phyloP scores from a whole-genome alignment of 2,113 vertebrate species.

The Notarius lentiginosus region DNA sequence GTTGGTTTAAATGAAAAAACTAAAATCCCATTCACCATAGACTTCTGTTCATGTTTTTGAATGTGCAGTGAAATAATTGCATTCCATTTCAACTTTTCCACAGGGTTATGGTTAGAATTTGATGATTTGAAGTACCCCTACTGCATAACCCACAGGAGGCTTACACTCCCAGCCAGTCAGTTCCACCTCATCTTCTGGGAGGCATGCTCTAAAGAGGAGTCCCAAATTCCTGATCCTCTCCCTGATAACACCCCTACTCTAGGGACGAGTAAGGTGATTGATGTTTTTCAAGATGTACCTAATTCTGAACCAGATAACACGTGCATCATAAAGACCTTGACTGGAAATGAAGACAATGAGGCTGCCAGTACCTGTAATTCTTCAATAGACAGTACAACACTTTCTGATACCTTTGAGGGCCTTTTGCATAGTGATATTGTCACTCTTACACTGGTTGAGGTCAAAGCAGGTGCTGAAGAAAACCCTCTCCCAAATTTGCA shows the following conservation, averaged over 20 bases:
- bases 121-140: slow-evolving; percentile 83
- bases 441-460: slow-evolving; percentile 75
- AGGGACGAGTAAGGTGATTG: neutral
- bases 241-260: neutral
- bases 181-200: slow-evolving; percentile 91
- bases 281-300: slow-evolving; percentile 36
- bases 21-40: neutral
- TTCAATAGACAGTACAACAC: slow-evolving; percentile 60
- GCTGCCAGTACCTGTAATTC: slow-evolving; percentile 34
- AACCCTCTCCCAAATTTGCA: slow-evolving; percentile 38
- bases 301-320: slow-evolving; percentile 42
- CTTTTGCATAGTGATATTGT: slow-evolving; percentile 68
- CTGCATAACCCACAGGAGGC: slow-evolving; percentile 64
- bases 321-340: slow-evolving; percentile 50
- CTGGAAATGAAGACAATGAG: slow-evolving; percentile 10
- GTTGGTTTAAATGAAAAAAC: neutral
- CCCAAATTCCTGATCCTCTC: neutral
- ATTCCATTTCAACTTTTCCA: slow-evolving; percentile 48
- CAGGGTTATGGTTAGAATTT: slow-evolving; percentile 88
- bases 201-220: slow-evolving; percentile 48
- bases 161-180: slow-evolving; percentile 77
- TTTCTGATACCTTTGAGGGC: slow-evolving; percentile 68
- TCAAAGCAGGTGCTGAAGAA: slow-evolving; percentile 56
- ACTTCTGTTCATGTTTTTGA: neutral
- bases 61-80: neutral